Evolutionary conservation across 2,888 invertebrate species (phyloP), one percentile per base, ranked within the genome.

Genomic region (Caradrina kadenii): DNA sequence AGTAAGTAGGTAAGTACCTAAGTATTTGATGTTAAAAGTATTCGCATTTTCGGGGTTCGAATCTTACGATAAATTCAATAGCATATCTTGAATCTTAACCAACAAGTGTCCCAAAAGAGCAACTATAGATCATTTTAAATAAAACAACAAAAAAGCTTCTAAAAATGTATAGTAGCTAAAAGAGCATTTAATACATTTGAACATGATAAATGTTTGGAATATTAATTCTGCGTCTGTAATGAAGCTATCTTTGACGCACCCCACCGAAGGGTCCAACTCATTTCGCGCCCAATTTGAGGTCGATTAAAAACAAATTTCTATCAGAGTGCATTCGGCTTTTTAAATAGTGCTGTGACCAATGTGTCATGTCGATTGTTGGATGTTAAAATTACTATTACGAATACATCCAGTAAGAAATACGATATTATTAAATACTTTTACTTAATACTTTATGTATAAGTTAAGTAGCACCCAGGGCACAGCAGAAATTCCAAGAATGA

Each of bases 211-310:
- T 80, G 76, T 75, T 81, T 76, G 77, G 72, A 80, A 80, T 75
- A 92, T 92, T 92, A 93, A 93, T 93, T 91, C 88, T 63, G 66
- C 86, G 88, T 92, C 91, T 92, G 91, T 92, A 93, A 93, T 90
- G 90, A 91, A 92, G 92, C 90, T 89, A 91, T 92, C 92, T 86
- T 84, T 85, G 87, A 83, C 85, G 75, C 87, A 88, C 87, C 85
- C 87, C 87, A 87, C 86, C 83, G 84, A 90, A 91, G 93, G 93
- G 93, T 86, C 90, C 87, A 88, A 90, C 91, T 96, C 93, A 96
- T 96, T 96, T 95, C 95, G 93, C 96, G 96, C 96, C 94, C 95
- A 96, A 96, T 96, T 96, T 94, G 90, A 92, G 91, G 91, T 93
- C 94, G 93, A 96, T 96, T 96, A 96, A 95, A 95, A 95, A 93